These are phyloP conservation scores for Suillia variegata DNA, from an alignment of 2,888 invertebrate genomes.

Conservation along the genomic window DNA sequence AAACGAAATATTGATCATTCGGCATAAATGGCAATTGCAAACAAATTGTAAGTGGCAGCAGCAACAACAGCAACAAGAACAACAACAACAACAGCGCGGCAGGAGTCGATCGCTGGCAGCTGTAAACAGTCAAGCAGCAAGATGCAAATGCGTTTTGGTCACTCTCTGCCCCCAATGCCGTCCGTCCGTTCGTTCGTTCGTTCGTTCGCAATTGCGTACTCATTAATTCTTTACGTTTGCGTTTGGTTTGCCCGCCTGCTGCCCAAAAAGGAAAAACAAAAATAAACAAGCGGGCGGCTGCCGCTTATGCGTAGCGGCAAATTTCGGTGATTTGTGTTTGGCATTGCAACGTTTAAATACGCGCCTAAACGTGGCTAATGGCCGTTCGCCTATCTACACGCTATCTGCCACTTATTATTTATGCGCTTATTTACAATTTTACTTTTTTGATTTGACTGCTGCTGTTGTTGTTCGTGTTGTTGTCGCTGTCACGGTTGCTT, in stretches of 20 bases:
- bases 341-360: no score
- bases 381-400: no score
- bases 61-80: not conserved
- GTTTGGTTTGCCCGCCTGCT: no score
- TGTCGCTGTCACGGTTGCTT: not conserved
- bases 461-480: no score
- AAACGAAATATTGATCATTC: constrained; percentile 18
- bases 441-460: no score
- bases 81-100: no score
- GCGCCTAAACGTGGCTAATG: not conserved
- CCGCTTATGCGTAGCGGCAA: not conserved
- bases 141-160: not conserved
- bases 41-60: constrained; percentile 34
- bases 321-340: not conserved
- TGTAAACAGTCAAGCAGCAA: no score
- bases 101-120: no score
- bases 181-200: no score
- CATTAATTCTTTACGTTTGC: not conserved
- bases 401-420: not conserved
- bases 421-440: no score
- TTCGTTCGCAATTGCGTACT: not conserved
- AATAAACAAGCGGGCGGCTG: not conserved
- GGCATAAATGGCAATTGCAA: constrained; percentile 40
- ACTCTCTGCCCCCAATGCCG: not conserved
- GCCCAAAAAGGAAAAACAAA: no score